Conservation (phyloP, 2,888 invertebrate genomes). For the Tigriopus californicus region DNA sequence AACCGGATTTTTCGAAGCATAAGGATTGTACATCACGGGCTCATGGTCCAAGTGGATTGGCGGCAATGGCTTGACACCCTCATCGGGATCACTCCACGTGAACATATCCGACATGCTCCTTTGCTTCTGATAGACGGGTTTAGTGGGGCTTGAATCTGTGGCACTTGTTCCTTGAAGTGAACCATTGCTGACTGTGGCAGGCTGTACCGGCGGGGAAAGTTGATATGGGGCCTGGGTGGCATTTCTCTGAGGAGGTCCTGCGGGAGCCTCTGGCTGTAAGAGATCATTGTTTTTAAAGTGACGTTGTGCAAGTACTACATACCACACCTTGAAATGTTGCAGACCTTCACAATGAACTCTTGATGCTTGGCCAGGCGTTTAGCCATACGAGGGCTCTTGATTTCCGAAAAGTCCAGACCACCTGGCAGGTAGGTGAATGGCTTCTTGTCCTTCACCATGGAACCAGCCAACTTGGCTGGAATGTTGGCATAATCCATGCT, state of each 20-base stretch:
- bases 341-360: conserved; percentile 19
- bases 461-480: conserved; percentile 73
- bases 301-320: too few species aligned
- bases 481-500: neutral
- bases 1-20: neutral
- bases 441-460: conserved; percentile 85
- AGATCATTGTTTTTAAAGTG: too few species aligned
- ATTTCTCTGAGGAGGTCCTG: too few species aligned
- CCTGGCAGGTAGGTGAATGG: conserved; percentile 93
- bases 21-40: neutral
- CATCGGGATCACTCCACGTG: conserved; percentile 32
- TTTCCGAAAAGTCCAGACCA: conserved; percentile 73
- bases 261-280: too few species aligned
- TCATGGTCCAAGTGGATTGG: neutral
- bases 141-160: too few species aligned
- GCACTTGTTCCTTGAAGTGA: too few species aligned
- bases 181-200: too few species aligned
- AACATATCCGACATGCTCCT: conserved; percentile 43
- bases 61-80: conserved; percentile 23
- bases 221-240: too few species aligned
- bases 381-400: conserved; percentile 73
- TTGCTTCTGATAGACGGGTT: conserved; percentile 20
- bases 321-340: too few species aligned
- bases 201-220: too few species aligned
- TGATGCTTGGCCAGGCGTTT: conserved; percentile 50